Conservation (phyloP, 2,113 vertebrate genomes). For the Bungarus multicinctus region DNA sequence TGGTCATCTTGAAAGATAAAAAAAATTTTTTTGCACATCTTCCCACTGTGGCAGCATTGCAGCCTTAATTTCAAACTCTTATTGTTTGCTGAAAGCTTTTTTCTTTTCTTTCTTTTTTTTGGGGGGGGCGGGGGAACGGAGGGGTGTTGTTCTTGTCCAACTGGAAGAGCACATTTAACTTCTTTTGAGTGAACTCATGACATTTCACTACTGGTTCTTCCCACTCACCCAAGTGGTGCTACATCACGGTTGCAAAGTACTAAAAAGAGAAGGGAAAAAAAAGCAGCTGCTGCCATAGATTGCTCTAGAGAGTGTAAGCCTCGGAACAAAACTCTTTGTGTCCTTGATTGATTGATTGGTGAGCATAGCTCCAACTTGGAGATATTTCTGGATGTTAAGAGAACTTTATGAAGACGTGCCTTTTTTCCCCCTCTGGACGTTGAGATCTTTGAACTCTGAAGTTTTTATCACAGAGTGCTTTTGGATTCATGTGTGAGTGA, state of each 20-base stretch:
- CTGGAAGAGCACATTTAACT: constrained; percentile 67
- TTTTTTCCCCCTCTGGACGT: constrained; percentile 67
- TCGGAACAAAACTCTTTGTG: constrained; percentile 51
- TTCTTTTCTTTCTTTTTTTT: too few relatives aligned
- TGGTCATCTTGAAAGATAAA: constrained; percentile 70
- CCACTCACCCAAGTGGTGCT: constrained; percentile 73
- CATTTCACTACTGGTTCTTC: constrained; percentile 66
- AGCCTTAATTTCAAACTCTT: constrained; percentile 70
- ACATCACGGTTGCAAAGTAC: constrained; percentile 66
- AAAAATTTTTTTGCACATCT: constrained; percentile 85
- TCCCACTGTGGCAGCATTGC: constrained; percentile 79
- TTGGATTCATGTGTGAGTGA: constrained; percentile 40
- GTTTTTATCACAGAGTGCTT: constrained; percentile 70
- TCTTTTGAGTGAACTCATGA: constrained; percentile 65
- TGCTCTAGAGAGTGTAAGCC: constrained; percentile 31
- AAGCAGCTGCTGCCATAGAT: constrained; percentile 46
- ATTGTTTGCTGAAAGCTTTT: constrained; percentile 71
- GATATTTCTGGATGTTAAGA: constrained; percentile 66
- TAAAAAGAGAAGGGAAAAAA: background rate
- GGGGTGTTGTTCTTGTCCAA: background rate
- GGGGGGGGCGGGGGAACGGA: background rate
- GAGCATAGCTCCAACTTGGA: constrained; percentile 50
- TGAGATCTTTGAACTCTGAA: constrained; percentile 75
- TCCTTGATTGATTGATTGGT: constrained; percentile 23
- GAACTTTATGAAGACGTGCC: constrained; percentile 80